Conservation (phyloP, 2,888 invertebrate genomes). For the Ochlodes sylvanus region DNA sequence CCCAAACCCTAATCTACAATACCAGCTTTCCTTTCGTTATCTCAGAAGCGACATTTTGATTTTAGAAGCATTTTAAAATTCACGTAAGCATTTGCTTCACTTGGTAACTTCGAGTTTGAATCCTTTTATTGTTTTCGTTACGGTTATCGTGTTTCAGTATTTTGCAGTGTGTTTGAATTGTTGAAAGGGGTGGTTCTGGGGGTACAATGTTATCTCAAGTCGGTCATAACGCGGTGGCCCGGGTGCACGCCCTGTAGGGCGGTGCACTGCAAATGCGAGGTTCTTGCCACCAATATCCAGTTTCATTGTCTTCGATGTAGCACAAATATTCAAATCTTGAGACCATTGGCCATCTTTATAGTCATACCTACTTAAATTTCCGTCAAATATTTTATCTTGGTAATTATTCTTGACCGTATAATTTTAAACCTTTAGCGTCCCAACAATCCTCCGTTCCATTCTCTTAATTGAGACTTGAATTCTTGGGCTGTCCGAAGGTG, state of each 20-base stretch:
- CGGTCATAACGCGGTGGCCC: conserved; percentile 52
- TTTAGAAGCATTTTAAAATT: neutral
- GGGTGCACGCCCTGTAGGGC: conserved; percentile 71
- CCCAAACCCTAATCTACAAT: too few relatives aligned
- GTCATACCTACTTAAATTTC: too few relatives aligned
- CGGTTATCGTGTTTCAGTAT: conserved; percentile 53
- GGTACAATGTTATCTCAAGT: conserved; percentile 70
- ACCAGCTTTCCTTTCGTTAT: too few relatives aligned
- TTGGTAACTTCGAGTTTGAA: conserved; percentile 16
- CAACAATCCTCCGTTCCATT: too few relatives aligned
- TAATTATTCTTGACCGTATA: too few relatives aligned
- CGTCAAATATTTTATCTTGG: too few relatives aligned
- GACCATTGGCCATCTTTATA: too few relatives aligned
- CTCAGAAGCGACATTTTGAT: neutral
- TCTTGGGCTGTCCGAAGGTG: too few relatives aligned
- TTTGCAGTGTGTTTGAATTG: conserved; percentile 52
- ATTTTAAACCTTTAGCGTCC: too few relatives aligned
- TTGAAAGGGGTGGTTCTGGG: conserved; percentile 53
- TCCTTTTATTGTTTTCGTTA: conserved; percentile 42
- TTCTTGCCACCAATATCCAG: conserved; percentile 66
- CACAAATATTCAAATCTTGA: neutral
- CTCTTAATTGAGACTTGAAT: too few relatives aligned
- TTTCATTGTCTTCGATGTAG: conserved; percentile 59
- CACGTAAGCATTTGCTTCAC: neutral
- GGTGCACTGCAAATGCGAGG: conserved; percentile 56